A percentile compares a stretch with the other conserved stretches of the same genome.
phyloP scores from a whole-genome alignment of 2,113 vertebrate species.

The Carassius gibelio region DNA sequence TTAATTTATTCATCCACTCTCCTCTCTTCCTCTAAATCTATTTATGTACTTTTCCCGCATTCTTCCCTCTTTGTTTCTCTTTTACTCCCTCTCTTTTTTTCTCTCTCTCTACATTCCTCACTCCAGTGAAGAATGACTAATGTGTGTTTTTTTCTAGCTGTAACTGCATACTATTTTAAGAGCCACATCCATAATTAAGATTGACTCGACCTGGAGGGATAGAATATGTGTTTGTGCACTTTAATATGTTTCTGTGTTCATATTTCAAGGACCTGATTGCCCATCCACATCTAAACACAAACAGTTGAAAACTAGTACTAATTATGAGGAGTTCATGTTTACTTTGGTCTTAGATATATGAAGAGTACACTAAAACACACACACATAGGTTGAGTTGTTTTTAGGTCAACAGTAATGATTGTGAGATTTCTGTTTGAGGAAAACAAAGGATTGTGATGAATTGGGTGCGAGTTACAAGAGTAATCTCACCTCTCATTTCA shows the following conservation, averaged over 20 bases:
- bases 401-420: slow-evolving; percentile 1
- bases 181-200: slow-evolving; percentile 71
- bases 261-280: not conserved
- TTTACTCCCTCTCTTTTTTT: slow-evolving; percentile 3
- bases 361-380: not conserved
- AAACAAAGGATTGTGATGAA: not conserved
- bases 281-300: slow-evolving; percentile 19
- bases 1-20: not conserved
- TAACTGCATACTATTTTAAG: slow-evolving; percentile 67
- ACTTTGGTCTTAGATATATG: not conserved
- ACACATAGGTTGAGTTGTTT: not conserved
- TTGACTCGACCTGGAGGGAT: slow-evolving; percentile 61
- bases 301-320: not conserved
- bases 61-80: slow-evolving; percentile 9
- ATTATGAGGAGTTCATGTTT: not conserved
- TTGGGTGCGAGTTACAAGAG: not conserved
- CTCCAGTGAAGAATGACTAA: slow-evolving; percentile 65
- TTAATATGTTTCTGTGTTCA: slow-evolving; percentile 54
- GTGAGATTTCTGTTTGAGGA: not conserved
- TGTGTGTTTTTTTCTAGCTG: slow-evolving; percentile 62
- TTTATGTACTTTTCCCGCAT: not conserved
- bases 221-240: slow-evolving; percentile 35
- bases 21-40: not conserved
- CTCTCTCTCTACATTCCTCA: slow-evolving; percentile 32
- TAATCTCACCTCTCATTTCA: not conserved